Percentiles rank a stretch among this genome's conserved stretches.
phyloP scores from a whole-genome alignment of 2,113 vertebrate genomes.

The Oncorhynchus nerka region DNA sequence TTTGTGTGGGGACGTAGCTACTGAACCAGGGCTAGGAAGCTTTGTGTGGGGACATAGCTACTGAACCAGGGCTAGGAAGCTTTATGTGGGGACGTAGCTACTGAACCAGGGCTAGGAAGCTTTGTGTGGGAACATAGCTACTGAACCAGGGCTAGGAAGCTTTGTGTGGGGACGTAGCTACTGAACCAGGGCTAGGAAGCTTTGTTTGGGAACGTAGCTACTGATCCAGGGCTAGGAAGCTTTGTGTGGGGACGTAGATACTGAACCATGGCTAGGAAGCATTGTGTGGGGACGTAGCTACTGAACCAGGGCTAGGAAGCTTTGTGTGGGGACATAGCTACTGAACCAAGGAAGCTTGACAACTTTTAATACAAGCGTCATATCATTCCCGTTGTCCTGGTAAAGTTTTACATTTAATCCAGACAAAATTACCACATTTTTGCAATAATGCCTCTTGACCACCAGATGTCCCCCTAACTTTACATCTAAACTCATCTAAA shows the following conservation, averaged over 20 bases:
- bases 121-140: background rate
- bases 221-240: too few species aligned
- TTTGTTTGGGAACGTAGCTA: background rate
- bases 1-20: background rate
- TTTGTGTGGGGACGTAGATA: background rate
- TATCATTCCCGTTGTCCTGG: too few species aligned
- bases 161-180: background rate
- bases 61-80: too few species aligned
- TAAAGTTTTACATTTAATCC: background rate
- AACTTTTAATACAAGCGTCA: background rate
- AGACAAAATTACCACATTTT: background rate
- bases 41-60: background rate
- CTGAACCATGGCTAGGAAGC: too few species aligned
- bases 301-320: too few species aligned
- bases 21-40: too few species aligned
- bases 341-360: background rate
- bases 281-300: background rate
- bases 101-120: too few species aligned
- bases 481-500: slow-evolving; percentile 17
- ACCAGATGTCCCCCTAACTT: slow-evolving; percentile 60
- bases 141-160: too few species aligned
- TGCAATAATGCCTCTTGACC: background rate
- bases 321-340: too few species aligned
- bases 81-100: background rate
- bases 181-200: too few species aligned